These are phyloP conservation scores for Calameuta pallipes DNA, from an alignment of 2,888 invertebrate genomes.

Conservation along the genomic window DNA sequence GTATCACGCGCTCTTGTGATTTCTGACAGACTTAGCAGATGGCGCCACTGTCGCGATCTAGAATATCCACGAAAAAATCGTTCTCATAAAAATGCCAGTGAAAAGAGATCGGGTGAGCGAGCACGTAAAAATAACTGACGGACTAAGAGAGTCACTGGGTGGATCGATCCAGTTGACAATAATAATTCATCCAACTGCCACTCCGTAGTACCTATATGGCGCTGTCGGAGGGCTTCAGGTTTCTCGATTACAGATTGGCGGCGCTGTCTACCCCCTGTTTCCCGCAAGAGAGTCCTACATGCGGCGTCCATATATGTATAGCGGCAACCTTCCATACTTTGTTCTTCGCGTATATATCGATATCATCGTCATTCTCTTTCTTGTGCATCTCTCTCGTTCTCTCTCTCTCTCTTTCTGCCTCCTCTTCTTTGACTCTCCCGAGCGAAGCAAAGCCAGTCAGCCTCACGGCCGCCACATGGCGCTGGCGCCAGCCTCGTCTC, in stretches of 20 bases:
- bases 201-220: slow-evolving; percentile 20
- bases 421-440: background rate
- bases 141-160: background rate
- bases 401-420: too few species aligned
- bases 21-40: background rate
- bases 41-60: background rate
- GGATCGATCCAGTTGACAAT: slow-evolving; percentile 1
- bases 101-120: background rate
- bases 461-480: slow-evolving; percentile 44
- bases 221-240: slow-evolving; percentile 21
- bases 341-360: background rate
- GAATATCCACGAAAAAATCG: background rate
- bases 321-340: background rate
- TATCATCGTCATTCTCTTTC: background rate
- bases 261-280: slow-evolving; percentile 7
- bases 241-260: slow-evolving; percentile 27
- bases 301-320: background rate
- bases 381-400: background rate
- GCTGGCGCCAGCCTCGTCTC: slow-evolving; percentile 50
- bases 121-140: background rate
- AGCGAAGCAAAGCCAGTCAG: slow-evolving; percentile 2
- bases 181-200: background rate
- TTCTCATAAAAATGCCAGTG: background rate
- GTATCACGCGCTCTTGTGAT: too few species aligned
- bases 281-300: background rate